Evolutionary conservation across 2,797 vertebrate species (phyloP).

Genomic region (Etheostoma nigrum): DNA sequence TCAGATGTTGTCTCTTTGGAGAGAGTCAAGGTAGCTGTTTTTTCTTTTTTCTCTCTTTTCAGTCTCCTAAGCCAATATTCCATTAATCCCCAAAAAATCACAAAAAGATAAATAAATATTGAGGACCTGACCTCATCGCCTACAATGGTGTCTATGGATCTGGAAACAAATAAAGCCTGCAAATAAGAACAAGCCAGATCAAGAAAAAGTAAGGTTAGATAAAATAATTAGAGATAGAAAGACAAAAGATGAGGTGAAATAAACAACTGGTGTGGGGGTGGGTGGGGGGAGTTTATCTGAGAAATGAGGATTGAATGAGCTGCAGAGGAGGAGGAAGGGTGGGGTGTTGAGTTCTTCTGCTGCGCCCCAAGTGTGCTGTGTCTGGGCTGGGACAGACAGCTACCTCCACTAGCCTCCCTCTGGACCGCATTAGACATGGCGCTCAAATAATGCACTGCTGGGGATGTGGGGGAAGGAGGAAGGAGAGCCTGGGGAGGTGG

Average conservation of each 20-base stretch:
- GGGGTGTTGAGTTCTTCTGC: conserved; percentile 34
- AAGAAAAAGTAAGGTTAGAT: conserved; percentile 35
- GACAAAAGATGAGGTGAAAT: conserved; percentile 39
- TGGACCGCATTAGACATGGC: conserved; percentile 77
- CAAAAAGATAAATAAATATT: not conserved
- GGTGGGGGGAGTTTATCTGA: conserved; percentile 28
- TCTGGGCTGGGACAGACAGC: conserved; percentile 53
- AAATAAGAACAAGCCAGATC: conserved; percentile 27
- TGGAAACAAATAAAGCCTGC: conserved; percentile 31
- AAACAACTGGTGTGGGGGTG: not conserved
- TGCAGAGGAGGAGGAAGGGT: not conserved
- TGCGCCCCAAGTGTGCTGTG: conserved; percentile 57
- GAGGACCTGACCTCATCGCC: conserved; percentile 9
- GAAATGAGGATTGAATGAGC: conserved; percentile 34
- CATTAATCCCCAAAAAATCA: not conserved
- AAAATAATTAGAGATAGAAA: conserved; percentile 33
- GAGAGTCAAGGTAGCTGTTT: not conserved
- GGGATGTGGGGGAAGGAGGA: conserved; percentile 9
- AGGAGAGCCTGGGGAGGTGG: conserved; percentile 7
- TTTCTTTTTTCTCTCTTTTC: not conserved
- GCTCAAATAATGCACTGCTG: conserved; percentile 60
- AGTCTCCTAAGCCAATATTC: not conserved
- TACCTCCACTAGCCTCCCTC: conserved; percentile 59
- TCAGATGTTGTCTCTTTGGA: not conserved
- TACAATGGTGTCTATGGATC: not conserved